phyloP scores from a whole-genome alignment of 2,113 vertebrate genomes.

The Cariama cristata region DNA sequence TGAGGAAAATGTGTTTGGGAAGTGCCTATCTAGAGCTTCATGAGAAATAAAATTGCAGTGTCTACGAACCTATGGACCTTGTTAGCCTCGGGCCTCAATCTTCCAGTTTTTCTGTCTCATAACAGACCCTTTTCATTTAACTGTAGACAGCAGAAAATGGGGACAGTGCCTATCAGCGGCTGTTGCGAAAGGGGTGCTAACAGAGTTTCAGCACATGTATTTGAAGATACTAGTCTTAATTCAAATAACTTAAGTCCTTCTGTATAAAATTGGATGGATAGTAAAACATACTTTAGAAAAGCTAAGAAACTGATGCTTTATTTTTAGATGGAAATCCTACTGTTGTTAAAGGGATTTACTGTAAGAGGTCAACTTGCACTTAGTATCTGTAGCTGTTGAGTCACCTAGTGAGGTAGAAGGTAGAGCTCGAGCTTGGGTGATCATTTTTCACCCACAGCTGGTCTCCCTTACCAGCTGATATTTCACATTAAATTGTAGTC shows the following conservation, averaged over 20 bases:
- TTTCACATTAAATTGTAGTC: constrained; percentile 60
- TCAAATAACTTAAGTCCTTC: neutral
- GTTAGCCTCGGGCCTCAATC: neutral
- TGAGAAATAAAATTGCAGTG: neutral
- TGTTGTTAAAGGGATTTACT: neutral
- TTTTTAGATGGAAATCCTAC: neutral
- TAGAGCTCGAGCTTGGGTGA: constrained; percentile 5
- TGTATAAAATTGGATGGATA: neutral
- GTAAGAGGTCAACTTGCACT: neutral
- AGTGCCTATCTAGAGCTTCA: accelerated
- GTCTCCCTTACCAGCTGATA: constrained; percentile 58
- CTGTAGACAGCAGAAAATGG: neutral
- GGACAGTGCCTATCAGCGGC: neutral
- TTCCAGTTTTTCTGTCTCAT: neutral
- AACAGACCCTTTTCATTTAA: neutral
- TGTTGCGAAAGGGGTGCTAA: neutral
- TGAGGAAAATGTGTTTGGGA: neutral
- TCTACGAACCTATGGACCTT: neutral
- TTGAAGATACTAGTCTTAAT: neutral
- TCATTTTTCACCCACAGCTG: constrained; percentile 44
- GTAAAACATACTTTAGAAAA: neutral
- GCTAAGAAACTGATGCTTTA: neutral
- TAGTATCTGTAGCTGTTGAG: neutral
- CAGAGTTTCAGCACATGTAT: neutral
- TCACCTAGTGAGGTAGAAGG: constrained; percentile 1